These are phyloP conservation scores for Hirundo rustica DNA, from an alignment of 2,797 vertebrate genomes.

Conservation along the genomic window DNA sequence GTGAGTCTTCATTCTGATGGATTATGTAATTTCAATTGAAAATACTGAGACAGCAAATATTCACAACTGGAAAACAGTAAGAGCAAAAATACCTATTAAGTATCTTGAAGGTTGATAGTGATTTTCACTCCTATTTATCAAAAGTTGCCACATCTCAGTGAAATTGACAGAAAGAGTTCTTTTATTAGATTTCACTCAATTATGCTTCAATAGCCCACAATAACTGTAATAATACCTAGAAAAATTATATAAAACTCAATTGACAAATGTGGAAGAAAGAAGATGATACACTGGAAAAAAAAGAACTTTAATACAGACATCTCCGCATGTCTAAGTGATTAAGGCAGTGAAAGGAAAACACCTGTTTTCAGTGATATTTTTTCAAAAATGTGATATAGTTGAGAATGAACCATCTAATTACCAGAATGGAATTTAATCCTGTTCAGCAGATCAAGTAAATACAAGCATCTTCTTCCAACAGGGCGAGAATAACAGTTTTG, in stretches of 20 bases:
- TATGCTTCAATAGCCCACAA: background rate
- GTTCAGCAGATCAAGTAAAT: background rate
- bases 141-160: background rate
- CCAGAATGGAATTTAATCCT: background rate
- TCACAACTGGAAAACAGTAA: background rate
- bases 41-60: background rate
- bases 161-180: background rate
- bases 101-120: rapidly evolving
- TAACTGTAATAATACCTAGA: background rate
- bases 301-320: background rate
- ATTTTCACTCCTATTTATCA: background rate
- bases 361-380: background rate
- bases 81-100: background rate
- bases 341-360: background rate
- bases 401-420: background rate
- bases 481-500: background rate
- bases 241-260: background rate
- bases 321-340: background rate
- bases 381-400: background rate
- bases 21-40: background rate
- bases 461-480: background rate
- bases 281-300: background rate
- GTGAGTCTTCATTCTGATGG: background rate
- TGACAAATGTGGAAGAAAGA: background rate
- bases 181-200: background rate